phyloP scores from a whole-genome alignment of 2,113 vertebrate genomes.

The Channa argus region DNA sequence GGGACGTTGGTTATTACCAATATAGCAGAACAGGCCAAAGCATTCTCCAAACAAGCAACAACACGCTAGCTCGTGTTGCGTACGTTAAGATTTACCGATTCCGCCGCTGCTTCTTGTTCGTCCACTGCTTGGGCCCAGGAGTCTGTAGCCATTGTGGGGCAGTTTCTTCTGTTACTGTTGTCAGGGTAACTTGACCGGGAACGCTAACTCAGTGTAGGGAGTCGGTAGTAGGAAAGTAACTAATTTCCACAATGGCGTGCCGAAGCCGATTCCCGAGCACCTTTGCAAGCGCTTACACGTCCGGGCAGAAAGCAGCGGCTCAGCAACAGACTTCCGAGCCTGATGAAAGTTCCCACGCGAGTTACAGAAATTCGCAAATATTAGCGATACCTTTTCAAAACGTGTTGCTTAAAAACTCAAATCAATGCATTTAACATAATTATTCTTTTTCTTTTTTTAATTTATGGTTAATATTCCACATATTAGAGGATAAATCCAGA shows the following conservation, averaged over 20 bases:
- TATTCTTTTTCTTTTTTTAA: no score
- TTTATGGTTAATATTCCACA: background rate
- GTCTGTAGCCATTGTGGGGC: slow-evolving; percentile 89
- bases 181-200: background rate
- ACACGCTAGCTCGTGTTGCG: slow-evolving; percentile 66
- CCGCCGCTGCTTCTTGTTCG: slow-evolving; percentile 92
- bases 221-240: slow-evolving; percentile 42
- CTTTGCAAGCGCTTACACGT: slow-evolving; percentile 41
- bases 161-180: slow-evolving; percentile 14
- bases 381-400: background rate
- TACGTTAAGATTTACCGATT: slow-evolving; percentile 86
- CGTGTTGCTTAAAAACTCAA: background rate
- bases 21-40: slow-evolving; percentile 31
- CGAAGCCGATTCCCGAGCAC: slow-evolving; percentile 29
- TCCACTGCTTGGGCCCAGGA: slow-evolving; percentile 96
- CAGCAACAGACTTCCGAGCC: slow-evolving; percentile 53
- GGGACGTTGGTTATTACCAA: background rate
- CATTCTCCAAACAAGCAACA: slow-evolving; percentile 33
- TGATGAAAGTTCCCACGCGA: background rate
- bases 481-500: background rate
- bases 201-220: background rate
- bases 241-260: slow-evolving; percentile 79
- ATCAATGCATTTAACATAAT: background rate
- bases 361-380: background rate
- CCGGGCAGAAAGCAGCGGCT: slow-evolving; percentile 36